These are phyloP conservation scores for Pherbina coryleti DNA, from an alignment of 2,888 invertebrate genomes.

Conservation along the genomic window DNA sequence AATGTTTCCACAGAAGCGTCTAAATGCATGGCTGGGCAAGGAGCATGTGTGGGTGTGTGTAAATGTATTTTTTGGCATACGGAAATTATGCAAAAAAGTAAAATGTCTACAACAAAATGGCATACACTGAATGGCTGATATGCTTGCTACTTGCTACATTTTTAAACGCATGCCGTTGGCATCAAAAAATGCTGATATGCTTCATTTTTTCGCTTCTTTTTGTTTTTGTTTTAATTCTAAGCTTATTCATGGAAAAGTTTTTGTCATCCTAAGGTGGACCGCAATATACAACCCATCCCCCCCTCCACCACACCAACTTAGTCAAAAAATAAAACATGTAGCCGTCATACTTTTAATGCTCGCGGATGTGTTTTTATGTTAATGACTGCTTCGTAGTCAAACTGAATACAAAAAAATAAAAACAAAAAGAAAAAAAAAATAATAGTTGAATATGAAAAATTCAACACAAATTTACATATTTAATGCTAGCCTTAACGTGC, in stretches of 20 bases:
- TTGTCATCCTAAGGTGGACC: slow-evolving; percentile 18
- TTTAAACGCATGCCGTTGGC: background rate
- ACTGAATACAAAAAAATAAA: background rate
- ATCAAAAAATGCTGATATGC: background rate
- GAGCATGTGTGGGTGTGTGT: background rate
- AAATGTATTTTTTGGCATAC: background rate
- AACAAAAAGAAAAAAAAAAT: no score
- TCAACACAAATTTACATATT: slow-evolving; percentile 28
- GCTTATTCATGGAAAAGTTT: background rate
- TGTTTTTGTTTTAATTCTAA: no score
- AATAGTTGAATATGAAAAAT: slow-evolving; percentile 5
- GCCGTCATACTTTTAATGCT: background rate
- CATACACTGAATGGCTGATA: background rate
- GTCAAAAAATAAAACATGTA: background rate
- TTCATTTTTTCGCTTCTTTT: background rate
- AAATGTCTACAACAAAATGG: background rate
- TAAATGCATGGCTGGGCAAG: background rate
- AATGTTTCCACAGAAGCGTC: background rate
- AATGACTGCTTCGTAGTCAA: background rate
- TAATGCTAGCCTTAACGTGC: background rate
- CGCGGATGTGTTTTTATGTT: slow-evolving; percentile 21
- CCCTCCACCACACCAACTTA: no score
- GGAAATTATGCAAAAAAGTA: slow-evolving; percentile 11
- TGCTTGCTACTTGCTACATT: background rate
- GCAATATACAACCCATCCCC: background rate